Percentiles rank a stretch among this genome's conserved stretches.
Conservation (phyloP, 1,140 invertebrate genomes). For the Saccostrea echinata region DNA sequence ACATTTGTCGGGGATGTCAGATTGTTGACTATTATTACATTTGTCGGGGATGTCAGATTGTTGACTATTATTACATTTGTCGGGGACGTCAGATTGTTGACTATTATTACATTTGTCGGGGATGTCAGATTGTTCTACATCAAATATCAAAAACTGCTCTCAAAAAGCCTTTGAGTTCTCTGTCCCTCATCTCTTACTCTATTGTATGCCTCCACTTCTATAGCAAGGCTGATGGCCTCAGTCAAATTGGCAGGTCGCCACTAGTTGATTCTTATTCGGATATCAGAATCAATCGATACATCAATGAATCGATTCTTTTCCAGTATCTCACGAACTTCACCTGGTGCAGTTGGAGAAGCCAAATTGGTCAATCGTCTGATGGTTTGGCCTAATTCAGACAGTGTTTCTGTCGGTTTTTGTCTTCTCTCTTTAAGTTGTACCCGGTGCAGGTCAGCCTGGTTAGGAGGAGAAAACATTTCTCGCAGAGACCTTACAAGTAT, state of each 20-base stretch:
- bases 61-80: no score
- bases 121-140: no score
- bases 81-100: no score
- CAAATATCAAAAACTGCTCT: no score
- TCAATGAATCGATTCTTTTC: slow-evolving; percentile 9
- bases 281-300: neutral
- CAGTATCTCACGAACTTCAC: slow-evolving; percentile 19
- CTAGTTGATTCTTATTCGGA: neutral
- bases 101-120: no score
- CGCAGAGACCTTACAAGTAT: neutral
- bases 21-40: no score
- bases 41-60: no score
- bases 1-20: no score
- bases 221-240: neutral
- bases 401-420: slow-evolving; percentile 17
- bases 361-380: slow-evolving; percentile 28
- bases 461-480: slow-evolving; percentile 47
- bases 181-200: no score
- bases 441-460: slow-evolving; percentile 48
- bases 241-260: neutral
- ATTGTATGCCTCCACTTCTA: neutral
- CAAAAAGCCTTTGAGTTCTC: no score
- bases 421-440: slow-evolving; percentile 42
- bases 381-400: slow-evolving; percentile 30
- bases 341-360: slow-evolving; percentile 1